Evolutionary conservation across 92 coral and sea anemone genomes (phyloP), one percentile per base, ranked within the genome.

Genomic region (Parazoanthus darwini): DNA sequence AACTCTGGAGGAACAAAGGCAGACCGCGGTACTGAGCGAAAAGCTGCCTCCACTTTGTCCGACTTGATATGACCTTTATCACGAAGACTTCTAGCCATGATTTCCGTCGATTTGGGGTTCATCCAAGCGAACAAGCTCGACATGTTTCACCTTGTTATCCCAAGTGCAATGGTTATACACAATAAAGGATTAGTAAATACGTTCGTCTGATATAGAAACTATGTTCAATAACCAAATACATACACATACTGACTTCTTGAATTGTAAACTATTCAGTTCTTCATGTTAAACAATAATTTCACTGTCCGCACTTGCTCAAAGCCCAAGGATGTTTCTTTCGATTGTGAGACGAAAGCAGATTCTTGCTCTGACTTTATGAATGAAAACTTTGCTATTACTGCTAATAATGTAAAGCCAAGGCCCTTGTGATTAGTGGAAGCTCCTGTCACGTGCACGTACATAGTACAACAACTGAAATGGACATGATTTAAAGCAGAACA

Each of bases 1-100:
- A 82, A 42, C 77, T 20, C 86, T 13, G 37, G 36, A 5, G 86
- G 86, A 36, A 82, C 72, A 9, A 82, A 82, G 15, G 86, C 86
- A 38, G 77, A 65, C 38, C 86, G 77, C 11, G 75, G 86, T 26
- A 82, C 86, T 15, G 86, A 82, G 22, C 77, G 59, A 39, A 82
- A 67, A 67, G 86, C 86, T 26, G 26, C 39, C 7, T 67, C 39
- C 9, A 82, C 86, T 43, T 66, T 82, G n/a, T 65, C 77, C 22
- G 86, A 82, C 46, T 82, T 82, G 36, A 82, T 43, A 37, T 65
- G 75, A 71, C 86, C 86, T 33, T 82, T 66, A 82, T 39, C 58
- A n/a, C 74, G 76, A 39, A 82, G 86, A 82, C 38, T 20, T 82
- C 13, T 39, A 36, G 38, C 59, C 86, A 82, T 36, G 43, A 39